Evolutionary conservation across 1,140 invertebrate genomes (phyloP).

Genomic region (Gryon sp.): DNA sequence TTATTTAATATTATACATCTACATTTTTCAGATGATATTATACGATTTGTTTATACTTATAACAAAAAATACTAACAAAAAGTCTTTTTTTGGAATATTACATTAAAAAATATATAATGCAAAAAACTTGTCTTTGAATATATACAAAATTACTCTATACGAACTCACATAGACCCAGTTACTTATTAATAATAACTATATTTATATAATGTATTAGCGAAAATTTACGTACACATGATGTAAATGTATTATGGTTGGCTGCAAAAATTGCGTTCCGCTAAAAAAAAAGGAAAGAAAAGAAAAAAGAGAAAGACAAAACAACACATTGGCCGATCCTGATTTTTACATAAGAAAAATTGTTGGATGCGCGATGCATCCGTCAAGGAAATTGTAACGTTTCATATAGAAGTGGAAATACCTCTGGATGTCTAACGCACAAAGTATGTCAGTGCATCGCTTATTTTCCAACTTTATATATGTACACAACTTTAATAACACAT

Average conservation of each 20-base stretch:
- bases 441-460: slow-evolving; percentile 53
- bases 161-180: too few species aligned
- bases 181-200: slow-evolving; percentile 12
- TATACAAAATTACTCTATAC: background rate
- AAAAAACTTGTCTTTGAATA: too few species aligned
- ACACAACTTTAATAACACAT: slow-evolving; percentile 47
- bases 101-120: too few species aligned
- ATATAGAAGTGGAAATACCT: slow-evolving; percentile 50
- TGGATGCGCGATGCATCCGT: slow-evolving; percentile 45
- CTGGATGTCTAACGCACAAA: slow-evolving; percentile 24
- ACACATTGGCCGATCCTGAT: too few species aligned
- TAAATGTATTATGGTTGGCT: slow-evolving; percentile 36
- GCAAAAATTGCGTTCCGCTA: slow-evolving; percentile 48
- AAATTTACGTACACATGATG: slow-evolving; percentile 7
- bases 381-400: slow-evolving; percentile 56
- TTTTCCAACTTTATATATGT: slow-evolving; percentile 26
- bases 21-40: too few species aligned
- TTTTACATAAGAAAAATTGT: slow-evolving; percentile 57
- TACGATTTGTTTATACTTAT: too few species aligned
- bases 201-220: slow-evolving; percentile 9
- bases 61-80: too few species aligned
- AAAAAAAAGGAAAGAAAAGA: too few species aligned
- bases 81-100: too few species aligned
- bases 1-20: too few species aligned
- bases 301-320: too few species aligned